Evolutionary conservation across 2,888 invertebrate genomes (phyloP).

Genomic region (Drosophila nr. perissopoda): DNA sequence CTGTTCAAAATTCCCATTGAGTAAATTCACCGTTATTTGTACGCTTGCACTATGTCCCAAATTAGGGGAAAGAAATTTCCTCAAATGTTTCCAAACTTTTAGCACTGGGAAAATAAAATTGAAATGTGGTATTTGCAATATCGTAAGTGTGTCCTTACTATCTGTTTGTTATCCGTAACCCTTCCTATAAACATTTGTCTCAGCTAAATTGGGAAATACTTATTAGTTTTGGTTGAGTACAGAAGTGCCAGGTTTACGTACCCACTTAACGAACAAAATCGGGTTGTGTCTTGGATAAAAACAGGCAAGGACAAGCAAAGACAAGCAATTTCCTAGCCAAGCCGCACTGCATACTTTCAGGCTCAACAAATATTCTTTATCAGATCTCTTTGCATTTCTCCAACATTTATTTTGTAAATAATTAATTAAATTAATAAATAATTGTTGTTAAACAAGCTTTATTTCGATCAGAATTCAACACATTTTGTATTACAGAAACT

Average conservation of each 20-base stretch:
- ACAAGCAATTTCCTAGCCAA: background rate
- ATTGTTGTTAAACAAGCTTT: background rate
- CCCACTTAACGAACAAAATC: background rate
- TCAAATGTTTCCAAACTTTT: background rate
- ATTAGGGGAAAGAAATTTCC: background rate
- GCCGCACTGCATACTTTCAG: background rate
- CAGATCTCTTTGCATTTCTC: background rate
- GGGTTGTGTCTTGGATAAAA: background rate
- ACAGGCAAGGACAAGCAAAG: background rate
- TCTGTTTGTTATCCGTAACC: background rate
- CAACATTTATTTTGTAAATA: background rate
- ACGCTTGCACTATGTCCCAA: constrained; percentile 32
- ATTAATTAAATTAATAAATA: no score
- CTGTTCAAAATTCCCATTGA: constrained; percentile 10
- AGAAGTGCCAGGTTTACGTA: background rate
- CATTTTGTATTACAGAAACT: background rate
- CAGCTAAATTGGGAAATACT: background rate
- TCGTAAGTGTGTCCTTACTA: constrained; percentile 19
- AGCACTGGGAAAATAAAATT: background rate
- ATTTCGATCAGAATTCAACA: background rate
- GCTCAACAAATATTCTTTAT: background rate
- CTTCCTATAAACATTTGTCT: background rate
- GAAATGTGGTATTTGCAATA: background rate
- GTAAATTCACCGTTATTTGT: background rate
- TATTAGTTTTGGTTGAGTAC: background rate